These are phyloP conservation scores for Lasiurus borealis DNA, from an alignment of 2,113 vertebrate species.

Conservation along the genomic window DNA sequence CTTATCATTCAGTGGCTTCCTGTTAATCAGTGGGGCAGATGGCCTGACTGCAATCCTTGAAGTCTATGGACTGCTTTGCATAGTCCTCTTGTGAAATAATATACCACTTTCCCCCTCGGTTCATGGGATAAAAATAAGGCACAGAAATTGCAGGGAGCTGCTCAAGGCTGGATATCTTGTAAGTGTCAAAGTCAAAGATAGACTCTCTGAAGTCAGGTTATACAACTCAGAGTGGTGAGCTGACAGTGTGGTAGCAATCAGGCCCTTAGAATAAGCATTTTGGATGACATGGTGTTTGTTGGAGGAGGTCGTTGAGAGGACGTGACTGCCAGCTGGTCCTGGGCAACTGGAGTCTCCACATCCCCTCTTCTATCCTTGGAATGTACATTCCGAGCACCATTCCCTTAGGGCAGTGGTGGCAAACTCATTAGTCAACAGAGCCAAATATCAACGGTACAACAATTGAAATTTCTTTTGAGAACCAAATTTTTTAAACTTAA, in stretches of 20 bases:
- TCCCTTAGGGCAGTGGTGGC: too few relatives aligned
- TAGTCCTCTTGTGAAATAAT: not conserved
- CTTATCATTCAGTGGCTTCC: slow-evolving; percentile 40
- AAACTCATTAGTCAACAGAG: too few relatives aligned
- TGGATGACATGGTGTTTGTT: not conserved
- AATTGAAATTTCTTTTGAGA: too few relatives aligned
- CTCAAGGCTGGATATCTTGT: not conserved
- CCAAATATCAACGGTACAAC: too few relatives aligned
- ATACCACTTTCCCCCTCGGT: not conserved
- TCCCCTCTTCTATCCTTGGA: not conserved
- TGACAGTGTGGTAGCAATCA: not conserved
- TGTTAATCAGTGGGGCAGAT: slow-evolving; percentile 1
- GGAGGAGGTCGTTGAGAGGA: not conserved
- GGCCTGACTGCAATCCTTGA: slow-evolving; percentile 15
- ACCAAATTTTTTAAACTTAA: too few relatives aligned
- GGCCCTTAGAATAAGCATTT: not conserved
- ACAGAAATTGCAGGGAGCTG: slow-evolving; percentile 5
- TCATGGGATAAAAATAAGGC: slow-evolving; percentile 24
- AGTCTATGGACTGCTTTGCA: not conserved
- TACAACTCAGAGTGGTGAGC: not conserved
- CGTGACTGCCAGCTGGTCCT: not conserved
- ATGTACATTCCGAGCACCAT: not conserved
- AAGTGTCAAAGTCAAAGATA: not conserved
- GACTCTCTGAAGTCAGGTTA: not conserved
- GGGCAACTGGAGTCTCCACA: not conserved